A percentile compares a stretch with the other conserved stretches of the same genome.
Conservation (phyloP, 2,797 vertebrate genomes). For the Spatula versicolor region DNA sequence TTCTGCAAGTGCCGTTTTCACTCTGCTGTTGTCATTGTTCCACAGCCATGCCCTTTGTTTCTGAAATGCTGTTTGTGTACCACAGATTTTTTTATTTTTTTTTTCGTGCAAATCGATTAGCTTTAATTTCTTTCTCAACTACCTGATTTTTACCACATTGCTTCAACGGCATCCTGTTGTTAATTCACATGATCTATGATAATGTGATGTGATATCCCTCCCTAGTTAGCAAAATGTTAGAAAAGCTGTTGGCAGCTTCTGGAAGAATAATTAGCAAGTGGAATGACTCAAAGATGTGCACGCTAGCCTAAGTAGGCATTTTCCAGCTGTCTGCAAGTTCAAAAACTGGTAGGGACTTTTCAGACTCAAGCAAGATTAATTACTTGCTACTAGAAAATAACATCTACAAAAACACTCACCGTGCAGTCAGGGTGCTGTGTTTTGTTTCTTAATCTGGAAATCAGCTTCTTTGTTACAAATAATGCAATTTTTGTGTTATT, state of each 20-base stretch:
- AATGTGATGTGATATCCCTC: conserved; percentile 46
- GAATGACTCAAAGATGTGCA: conserved; percentile 58
- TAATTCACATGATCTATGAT: conserved; percentile 52
- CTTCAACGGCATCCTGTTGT: conserved; percentile 49
- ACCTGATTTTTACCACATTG: conserved; percentile 47
- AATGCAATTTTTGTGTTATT: not conserved
- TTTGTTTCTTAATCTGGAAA: conserved; percentile 27
- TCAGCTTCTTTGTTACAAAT: not conserved
- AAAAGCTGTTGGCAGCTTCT: conserved; percentile 69
- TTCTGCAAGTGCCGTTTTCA: conserved; percentile 33
- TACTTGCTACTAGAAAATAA: conserved; percentile 45
- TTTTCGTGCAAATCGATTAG: not conserved
- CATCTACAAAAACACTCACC: not conserved
- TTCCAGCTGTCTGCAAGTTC: conserved; percentile 68
- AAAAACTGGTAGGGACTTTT: conserved; percentile 43
- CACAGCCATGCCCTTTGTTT: not conserved
- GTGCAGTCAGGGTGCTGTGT: not conserved
- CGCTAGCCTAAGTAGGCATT: conserved; percentile 52
- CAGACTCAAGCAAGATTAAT: conserved; percentile 53
- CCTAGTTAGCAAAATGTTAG: conserved; percentile 63
- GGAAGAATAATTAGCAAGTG: conserved; percentile 68
- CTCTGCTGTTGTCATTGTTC: conserved; percentile 30
- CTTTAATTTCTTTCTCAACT: conserved; percentile 58
- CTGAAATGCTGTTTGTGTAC: not conserved
- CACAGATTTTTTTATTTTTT: not conserved